phyloP scores from a whole-genome alignment of 1,140 invertebrate species.

The Goniozus legneri region DNA sequence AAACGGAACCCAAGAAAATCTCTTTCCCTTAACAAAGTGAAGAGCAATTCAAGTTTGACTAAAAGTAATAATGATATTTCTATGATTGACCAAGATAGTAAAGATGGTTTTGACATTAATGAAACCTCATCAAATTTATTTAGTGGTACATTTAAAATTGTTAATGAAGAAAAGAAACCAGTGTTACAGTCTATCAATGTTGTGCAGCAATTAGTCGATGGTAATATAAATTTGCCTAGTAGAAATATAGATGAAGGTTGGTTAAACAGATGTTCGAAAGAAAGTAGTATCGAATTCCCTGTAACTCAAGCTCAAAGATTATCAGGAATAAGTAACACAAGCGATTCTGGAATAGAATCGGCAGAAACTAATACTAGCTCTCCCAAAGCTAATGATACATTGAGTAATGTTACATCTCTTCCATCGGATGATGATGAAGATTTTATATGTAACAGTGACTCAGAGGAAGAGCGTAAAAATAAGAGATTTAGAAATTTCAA shows the following conservation, averaged over 20 bases:
- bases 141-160: conserved; percentile 34
- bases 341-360: conserved; percentile 39
- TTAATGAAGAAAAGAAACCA: conserved; percentile 21
- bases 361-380: conserved; percentile 26
- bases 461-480: conserved; percentile 54
- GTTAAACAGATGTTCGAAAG: conserved; percentile 51
- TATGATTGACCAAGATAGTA: neutral
- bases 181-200: conserved; percentile 41
- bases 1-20: conserved; percentile 75
- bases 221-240: conserved; percentile 13
- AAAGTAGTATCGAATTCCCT: conserved; percentile 18
- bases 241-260: conserved; percentile 57
- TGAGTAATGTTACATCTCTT: neutral
- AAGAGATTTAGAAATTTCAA: conserved; percentile 42
- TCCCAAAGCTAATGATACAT: conserved; percentile 12
- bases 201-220: conserved; percentile 39
- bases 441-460: conserved; percentile 65
- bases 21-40: conserved; percentile 41
- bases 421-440: conserved; percentile 55
- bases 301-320: conserved; percentile 17
- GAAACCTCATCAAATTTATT: conserved; percentile 18
- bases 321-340: conserved; percentile 19
- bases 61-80: neutral
- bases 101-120: conserved; percentile 8
- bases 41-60: conserved; percentile 16